Base-by-base conservation (phyloP, 2,888 invertebrate species). In the Caenorhabditis doughertyi region DNA sequence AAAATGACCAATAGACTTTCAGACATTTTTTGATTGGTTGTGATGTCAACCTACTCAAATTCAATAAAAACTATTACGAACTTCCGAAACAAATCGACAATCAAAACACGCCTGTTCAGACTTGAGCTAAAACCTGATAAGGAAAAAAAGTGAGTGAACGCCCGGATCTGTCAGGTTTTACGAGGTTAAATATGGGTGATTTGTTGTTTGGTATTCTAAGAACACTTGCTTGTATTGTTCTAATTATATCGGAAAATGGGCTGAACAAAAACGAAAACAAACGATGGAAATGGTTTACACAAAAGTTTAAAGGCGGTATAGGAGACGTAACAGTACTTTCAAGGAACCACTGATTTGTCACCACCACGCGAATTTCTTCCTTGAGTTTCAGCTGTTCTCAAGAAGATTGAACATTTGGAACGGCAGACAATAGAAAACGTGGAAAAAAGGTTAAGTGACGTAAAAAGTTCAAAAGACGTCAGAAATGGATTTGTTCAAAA, bases 311-410 rank as follows among this genome's bases (percentile, higher is more conserved):
- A 8, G 4, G 39, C 25, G n/a, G 42, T 44, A 13, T 0, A 25
- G 23, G 27, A 25, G 42, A 60, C 60, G 60, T 60, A 60, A 44
- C 23, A 42, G 60, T 27, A 60, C 60, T 60, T 44, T 42, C 42
- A 21, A 8, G 27, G 27, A 60, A 60, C 60, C 35, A 3, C 51
- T 9, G 49, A 2, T 49, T 49, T 13, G 39, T 58, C 39, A 16
- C 25, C 16, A 21, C 23, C 21, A n/a, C n/a, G n/a, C n/a, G n/a
- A n/a, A n/a, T 39, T 39, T 23, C 23, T 21, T 58, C 35, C 11
- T 42, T 8, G 4, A 39, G 11, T 23, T 60, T 42, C 60, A 60
- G 23, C 60, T 60, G 42, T 42, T 42, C 25, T 16, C 21, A 18
- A 21, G 23, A 39, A 9, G 7, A 4, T 16, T 23, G 44, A 58